phyloP scores from a whole-genome alignment of 2,113 vertebrate genomes.

The Brachypodius melanocephalos region DNA sequence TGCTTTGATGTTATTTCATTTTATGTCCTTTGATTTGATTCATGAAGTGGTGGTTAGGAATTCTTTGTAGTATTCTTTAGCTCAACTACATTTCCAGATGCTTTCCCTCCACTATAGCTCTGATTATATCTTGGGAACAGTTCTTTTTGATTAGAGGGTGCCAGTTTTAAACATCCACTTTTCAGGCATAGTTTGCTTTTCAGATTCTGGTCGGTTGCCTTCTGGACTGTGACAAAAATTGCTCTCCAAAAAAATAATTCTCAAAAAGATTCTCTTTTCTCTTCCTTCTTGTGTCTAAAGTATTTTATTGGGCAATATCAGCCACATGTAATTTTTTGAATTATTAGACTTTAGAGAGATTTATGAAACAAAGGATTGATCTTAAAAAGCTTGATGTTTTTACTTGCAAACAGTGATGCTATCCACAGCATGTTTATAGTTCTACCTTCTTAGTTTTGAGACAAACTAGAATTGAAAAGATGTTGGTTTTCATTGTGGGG shows the following conservation, averaged over 20 bases:
- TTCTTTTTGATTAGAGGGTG: not conserved
- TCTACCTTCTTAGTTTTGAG: not conserved
- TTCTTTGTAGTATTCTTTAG: constrained; percentile 7
- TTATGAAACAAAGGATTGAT: not conserved
- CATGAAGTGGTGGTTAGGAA: not conserved
- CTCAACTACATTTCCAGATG: not conserved
- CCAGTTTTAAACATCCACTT: not conserved
- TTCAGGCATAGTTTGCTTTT: not conserved
- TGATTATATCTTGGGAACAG: not conserved
- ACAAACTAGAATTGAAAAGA: not conserved
- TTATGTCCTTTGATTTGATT: constrained; percentile 9
- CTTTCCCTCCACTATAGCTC: not conserved
- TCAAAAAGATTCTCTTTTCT: not conserved
- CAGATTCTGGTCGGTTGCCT: not conserved
- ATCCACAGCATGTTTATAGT: not conserved
- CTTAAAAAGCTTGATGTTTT: not conserved
- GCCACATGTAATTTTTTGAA: not conserved
- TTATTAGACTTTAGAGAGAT: not conserved
- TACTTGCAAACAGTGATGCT: not conserved
- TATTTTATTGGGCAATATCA: not conserved
- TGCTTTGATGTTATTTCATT: constrained; percentile 34
- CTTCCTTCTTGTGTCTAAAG: not conserved
- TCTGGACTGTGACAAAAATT: not conserved
- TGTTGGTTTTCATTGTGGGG: not conserved
- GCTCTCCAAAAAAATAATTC: not conserved